Evolutionary conservation across 2,797 vertebrate genomes (phyloP), one percentile per base, ranked within the genome.

Genomic region (Channallabes apus): DNA sequence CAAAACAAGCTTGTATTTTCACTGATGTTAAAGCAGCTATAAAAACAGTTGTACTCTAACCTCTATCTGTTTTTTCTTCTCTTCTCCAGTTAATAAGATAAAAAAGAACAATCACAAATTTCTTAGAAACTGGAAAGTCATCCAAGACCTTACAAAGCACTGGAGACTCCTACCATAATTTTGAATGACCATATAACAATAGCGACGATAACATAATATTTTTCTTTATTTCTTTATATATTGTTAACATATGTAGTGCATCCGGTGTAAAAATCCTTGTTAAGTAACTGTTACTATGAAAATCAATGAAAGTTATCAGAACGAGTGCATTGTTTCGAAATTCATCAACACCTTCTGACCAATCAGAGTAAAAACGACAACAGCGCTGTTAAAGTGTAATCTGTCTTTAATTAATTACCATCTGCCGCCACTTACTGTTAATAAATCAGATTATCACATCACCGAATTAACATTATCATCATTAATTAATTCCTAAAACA

Each of bases 401-500:
- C 78, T 67, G 9, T 8, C 41, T 27, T 69, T 72, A 64, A 71
- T 82, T 62, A 68, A 68, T 56, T 71, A 38, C 73, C 72, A 38
- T 72, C 41, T n/a, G 32, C 51, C 72, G 51, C 72, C 64, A 69
- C 27, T 69, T 46, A 56, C 61, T 27, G 67, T 61, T n/a, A 59
- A 32, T 79, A 86, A 86, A 85, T 87, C 41, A 82, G 84, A 81
- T 76, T 38, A 85, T 91, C 18, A 89, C 82, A 86, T 82, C 59
- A 84, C 86, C 80, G 67, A 84, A 87, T 51, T 61, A 20, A 12
- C n/a, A 77, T 86, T 86, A 86, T 83, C 80, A 27, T 86, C 86
- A 82, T 86, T 82, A 86, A 88, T 88, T 80, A 69, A 89, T 85
- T 84, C 77, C 67, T 87, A 67, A 58, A 80, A 85, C 87, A 88